Base-by-base conservation (phyloP, 2,113 vertebrate species). In the Cnemophilus loriae region DNA sequence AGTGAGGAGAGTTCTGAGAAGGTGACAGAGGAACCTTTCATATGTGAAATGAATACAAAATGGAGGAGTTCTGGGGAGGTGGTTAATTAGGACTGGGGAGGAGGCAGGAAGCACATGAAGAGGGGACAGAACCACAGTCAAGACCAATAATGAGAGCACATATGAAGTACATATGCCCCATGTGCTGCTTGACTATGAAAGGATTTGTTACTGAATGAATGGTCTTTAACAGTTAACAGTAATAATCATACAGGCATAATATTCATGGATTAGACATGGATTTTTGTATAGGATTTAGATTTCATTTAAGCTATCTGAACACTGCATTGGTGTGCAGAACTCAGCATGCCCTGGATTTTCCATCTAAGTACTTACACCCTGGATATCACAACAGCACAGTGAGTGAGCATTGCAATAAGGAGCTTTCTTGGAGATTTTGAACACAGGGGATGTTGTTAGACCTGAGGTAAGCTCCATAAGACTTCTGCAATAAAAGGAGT, bases 401-500 rank as follows among this genome's bases (percentile, higher is more conserved):
- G 37, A 90, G 75, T 14, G 87, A 90, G 59, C 42, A 6, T 35
- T 60, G 20, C 64, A 68, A 35, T 90, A 90, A 96, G 90, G 82
- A 94, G 96, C 92, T 96, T 96, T 97, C 86, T 79, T 68, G 94
- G 61, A 92, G 88, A 75, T 90, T 96, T 67, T 74, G 79, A 90
- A 44, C 44, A 21, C 0, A 0, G 18, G 27, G 30, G 23, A 21
- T 60, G 53, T 49, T 89, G 71, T 93, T 84, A 91, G 85, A 67
- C 79, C 59, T 63, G 63, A 74, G 30, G 57, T 91, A 93, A 96
- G 92, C 90, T 90, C 68, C 5, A 0, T 90, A 90, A 93, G 79
- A 84, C 35, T 89, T 90, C 35, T 8, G 7, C 56, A 70, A 17
- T 95, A 37, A 93, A 86, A 90, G 52, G 7, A 86, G 84, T 84